Percentiles rank a stretch among this genome's conserved stretches.
phyloP scores from a whole-genome alignment of 2,888 invertebrate genomes.

The Nomada flava region DNA sequence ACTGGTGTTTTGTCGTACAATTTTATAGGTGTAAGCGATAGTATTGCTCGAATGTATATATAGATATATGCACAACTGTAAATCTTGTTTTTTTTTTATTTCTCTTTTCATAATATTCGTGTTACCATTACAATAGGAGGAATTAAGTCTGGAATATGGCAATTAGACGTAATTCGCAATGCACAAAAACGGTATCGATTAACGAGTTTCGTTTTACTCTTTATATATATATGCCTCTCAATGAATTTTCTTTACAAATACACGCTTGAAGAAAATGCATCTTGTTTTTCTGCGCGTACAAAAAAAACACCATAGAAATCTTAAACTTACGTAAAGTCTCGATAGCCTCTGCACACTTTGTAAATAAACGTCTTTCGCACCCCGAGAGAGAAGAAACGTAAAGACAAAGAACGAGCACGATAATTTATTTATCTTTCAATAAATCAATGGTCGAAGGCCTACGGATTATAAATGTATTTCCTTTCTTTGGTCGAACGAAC shows the following conservation, averaged over 20 bases:
- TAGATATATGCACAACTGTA: slow-evolving; percentile 22
- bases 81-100: slow-evolving; percentile 69
- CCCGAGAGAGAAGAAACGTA: slow-evolving; percentile 55
- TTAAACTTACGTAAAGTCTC: slow-evolving; percentile 64
- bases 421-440: background rate
- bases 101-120: slow-evolving; percentile 75
- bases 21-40: background rate
- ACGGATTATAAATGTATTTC: slow-evolving; percentile 3
- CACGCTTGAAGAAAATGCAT: slow-evolving; percentile 38
- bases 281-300: slow-evolving; percentile 49
- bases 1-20: too few relatives aligned
- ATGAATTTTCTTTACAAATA: slow-evolving; percentile 62
- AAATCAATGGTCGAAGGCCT: slow-evolving; percentile 38
- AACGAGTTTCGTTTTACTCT: slow-evolving; percentile 59
- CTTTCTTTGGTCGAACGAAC: background rate
- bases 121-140: slow-evolving; percentile 80
- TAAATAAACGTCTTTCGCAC: slow-evolving; percentile 65
- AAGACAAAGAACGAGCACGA: slow-evolving; percentile 19
- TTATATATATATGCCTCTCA: slow-evolving; percentile 51
- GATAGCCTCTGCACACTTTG: slow-evolving; percentile 75
- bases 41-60: slow-evolving; percentile 8
- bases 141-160: slow-evolving; percentile 80
- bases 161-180: slow-evolving; percentile 77
- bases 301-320: slow-evolving; percentile 63
- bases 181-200: slow-evolving; percentile 67